Base-by-base conservation (phyloP, 2,113 vertebrate genomes). In the Capreolus pygargus region DNA sequence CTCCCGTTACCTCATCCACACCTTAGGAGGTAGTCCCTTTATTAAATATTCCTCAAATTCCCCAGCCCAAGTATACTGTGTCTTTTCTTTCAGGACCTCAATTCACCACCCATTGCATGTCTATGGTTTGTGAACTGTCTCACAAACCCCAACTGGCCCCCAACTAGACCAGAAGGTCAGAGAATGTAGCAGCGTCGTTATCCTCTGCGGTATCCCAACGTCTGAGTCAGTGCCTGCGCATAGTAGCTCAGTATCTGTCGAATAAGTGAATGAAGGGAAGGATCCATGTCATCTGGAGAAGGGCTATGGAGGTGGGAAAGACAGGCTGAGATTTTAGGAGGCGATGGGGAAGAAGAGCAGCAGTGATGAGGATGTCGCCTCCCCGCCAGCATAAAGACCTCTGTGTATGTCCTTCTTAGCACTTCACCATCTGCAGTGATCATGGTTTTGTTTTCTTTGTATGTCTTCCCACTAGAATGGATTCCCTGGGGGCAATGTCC, bases 61-160 rank as follows among this genome's bases (percentile, higher is more conserved):
- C 19, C 74, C 70, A 47, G 25, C 61, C 28, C 9, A 0, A 45
- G 74, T 9, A 43, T 6, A 9, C 28, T 1, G 0, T 11, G 11
- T 4, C 43, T 55, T 85, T 78, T 61, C 92, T 86, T 50, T 58
- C 17, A 39, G 57, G 76, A 21, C 17, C 67, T 33, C 25, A 25
- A 1, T 23, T 85, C 67, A 85, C 50, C 14, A 67, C 16, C 28
- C 58, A 11, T 39, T 23, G 14, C 2, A 30, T 10, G 17, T 33
- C 89, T 83, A 33, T 14, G 50, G 21, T 84, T 4, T 52, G 61
- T 27, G 91, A 76, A 61, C 45, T 47, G 55, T 54, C 57, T 79
- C 64, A 70, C n/a, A 70, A 70, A 70, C 64, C n/a, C n/a, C 64
- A 70, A 5, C n/a, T 70, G 39, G 70, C 58, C 47, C 52, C n/a